Base-by-base conservation (phyloP, 2,113 vertebrate genomes). In the Bettongia penicillata region DNA sequence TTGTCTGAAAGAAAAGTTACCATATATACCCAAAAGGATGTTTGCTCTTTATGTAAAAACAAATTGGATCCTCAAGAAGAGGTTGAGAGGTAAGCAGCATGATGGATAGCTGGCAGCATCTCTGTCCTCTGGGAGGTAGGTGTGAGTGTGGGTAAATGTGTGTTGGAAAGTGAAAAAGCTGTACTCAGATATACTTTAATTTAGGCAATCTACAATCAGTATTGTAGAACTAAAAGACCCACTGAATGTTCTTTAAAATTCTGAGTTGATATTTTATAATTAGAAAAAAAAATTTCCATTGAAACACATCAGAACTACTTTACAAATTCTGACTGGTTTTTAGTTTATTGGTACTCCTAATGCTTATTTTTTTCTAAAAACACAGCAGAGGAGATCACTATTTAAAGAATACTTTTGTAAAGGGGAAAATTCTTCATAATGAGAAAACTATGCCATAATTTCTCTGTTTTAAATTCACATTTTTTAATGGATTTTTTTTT, bases 401-500 rank as follows among this genome's bases (percentile, higher is more conserved):
- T 55, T 25, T 55, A 26, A 55, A 55, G 25, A 55, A 55, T 26
- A 8, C 24, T 55, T 55, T 55, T 9, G 53, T 55, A 9, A 55
- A 91, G 61, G 91, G 91, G 77, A 51, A 89, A 51, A 57, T 89
- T 43, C 89, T 89, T 28, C 37, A 51, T 52, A 93, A 91, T 92
- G 24, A 51, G 53, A 90, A 52, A 22, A 91, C 53, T 93, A n/a
- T 92, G 61, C 68, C 43, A 23, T 48, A 77, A 49, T 91, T 61
- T 92, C 25, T 77, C 16, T 51, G 84, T 55, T 26, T 55, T 55
- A 25, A 53, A 91, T 94, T 53, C 53, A 2, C 28, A 31, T 68
- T 95, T 92, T 93, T 95, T 12, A 57, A 14, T 57, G 51, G 8
- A 93, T 51, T 55, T 91, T 93, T 91, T 93, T 93, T 91, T 68